Percentiles rank a stretch among this genome's conserved stretches.
Conservation (phyloP, 2,797 vertebrate genomes). For the Octomys mimax region DNA sequence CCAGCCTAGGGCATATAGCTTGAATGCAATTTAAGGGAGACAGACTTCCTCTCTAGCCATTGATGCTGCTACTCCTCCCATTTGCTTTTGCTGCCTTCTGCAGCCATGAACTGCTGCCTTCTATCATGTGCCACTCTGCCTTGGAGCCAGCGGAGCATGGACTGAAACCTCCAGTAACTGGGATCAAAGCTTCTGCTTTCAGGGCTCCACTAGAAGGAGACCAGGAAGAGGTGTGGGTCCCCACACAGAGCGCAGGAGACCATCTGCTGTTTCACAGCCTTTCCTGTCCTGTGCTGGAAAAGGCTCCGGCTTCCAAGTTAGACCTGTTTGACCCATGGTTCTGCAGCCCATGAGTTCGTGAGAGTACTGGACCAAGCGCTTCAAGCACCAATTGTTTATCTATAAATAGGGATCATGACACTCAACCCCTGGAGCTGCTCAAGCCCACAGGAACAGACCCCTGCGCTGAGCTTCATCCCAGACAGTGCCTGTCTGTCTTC, state of each 20-base stretch:
- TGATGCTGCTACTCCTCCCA: too few species aligned
- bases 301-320: neutral
- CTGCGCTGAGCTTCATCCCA: neutral
- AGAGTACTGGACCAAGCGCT: conserved; percentile 12
- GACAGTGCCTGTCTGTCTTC: neutral
- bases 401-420: neutral
- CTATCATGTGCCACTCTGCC: too few species aligned
- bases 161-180: neutral
- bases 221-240: neutral
- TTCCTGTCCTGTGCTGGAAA: neutral
- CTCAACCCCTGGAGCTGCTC: neutral
- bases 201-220: neutral
- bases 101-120: too few species aligned
- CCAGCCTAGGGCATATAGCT: too few species aligned
- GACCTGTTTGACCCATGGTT: neutral
- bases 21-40: too few species aligned
- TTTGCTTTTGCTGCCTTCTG: too few species aligned
- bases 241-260: neutral
- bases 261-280: neutral
- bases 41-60: too few species aligned
- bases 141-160: too few species aligned
- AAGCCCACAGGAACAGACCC: neutral
- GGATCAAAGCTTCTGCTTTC: neutral
- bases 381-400: conserved; percentile 8
- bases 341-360: neutral